Evolutionary conservation across 2,113 vertebrate species (phyloP).

Genomic region (Vidua chalybeata): DNA sequence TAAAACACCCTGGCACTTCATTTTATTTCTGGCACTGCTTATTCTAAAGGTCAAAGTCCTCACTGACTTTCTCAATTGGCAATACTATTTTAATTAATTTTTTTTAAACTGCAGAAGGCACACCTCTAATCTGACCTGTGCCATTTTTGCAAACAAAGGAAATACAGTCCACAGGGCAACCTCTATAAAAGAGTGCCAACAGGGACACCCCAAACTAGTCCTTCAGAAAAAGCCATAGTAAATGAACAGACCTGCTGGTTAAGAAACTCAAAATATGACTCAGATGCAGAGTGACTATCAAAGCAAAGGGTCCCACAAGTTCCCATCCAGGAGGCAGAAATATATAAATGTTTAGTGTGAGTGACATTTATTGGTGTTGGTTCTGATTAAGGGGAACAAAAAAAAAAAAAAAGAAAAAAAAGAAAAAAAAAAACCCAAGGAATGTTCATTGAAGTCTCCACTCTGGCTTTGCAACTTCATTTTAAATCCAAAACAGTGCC

Average conservation of each 20-base stretch:
- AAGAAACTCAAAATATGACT: background rate
- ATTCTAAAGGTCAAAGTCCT: slow-evolving; percentile 27
- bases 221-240: background rate
- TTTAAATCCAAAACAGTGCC: background rate
- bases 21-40: slow-evolving; percentile 33
- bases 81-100: slow-evolving; percentile 1
- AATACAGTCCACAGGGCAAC: background rate
- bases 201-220: background rate
- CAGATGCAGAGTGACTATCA: background rate
- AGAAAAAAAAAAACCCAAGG: background rate
- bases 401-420: background rate
- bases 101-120: background rate
- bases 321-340: background rate
- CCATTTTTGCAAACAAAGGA: slow-evolving; percentile 1
- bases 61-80: background rate
- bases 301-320: background rate
- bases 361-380: background rate
- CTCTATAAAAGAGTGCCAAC: background rate
- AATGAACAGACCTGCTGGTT: background rate
- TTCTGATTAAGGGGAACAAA: background rate
- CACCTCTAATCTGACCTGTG: background rate
- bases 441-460: background rate
- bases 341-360: background rate
- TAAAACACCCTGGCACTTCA: background rate
- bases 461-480: background rate